Percentiles rank a stretch among this genome's conserved stretches.
These are phyloP conservation scores for Plagodis pulveraria DNA, from an alignment of 2,888 invertebrate genomes.

Conservation along the genomic window DNA sequence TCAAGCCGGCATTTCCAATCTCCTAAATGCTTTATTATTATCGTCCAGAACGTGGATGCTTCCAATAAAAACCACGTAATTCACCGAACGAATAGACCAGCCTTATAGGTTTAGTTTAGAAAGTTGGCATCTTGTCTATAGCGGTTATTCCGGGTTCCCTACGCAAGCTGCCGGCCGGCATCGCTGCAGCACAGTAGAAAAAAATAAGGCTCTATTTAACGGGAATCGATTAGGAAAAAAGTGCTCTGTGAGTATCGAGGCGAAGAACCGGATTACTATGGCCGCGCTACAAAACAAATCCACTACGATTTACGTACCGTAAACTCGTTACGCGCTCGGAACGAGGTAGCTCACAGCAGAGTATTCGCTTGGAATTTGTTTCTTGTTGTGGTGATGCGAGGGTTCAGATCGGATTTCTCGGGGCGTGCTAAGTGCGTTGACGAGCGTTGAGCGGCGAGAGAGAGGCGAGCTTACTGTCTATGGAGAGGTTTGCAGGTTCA, in stretches of 20 bases:
- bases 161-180: conserved; percentile 62
- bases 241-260: conserved; percentile 64
- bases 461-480: conserved; percentile 75
- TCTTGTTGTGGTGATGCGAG: conserved; percentile 56
- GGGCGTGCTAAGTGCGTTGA: conserved; percentile 58
- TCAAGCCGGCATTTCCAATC: conserved; percentile 60
- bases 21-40: conserved; percentile 71
- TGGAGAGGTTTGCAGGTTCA: conserved; percentile 75
- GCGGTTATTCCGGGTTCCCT: conserved; percentile 77
- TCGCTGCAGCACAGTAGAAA: conserved; percentile 53
- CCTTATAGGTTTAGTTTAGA: conserved; percentile 82
- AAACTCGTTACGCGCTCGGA: conserved; percentile 81
- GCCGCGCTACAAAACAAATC: conserved; percentile 77
- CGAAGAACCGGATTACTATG: conserved; percentile 77
- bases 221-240: conserved; percentile 73
- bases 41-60: conserved; percentile 56
- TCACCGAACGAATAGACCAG: conserved; percentile 60
- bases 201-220: conserved; percentile 79
- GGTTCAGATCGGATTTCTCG: conserved; percentile 54
- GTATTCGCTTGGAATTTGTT: conserved; percentile 58
- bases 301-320: conserved; percentile 83
- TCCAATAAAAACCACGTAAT: conserved; percentile 79
- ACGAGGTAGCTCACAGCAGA: conserved; percentile 54
- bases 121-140: conserved; percentile 82
- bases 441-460: conserved; percentile 57